These are phyloP conservation scores for Ephialtes manifestator DNA, from an alignment of 2,888 invertebrate species.

Conservation along the genomic window DNA sequence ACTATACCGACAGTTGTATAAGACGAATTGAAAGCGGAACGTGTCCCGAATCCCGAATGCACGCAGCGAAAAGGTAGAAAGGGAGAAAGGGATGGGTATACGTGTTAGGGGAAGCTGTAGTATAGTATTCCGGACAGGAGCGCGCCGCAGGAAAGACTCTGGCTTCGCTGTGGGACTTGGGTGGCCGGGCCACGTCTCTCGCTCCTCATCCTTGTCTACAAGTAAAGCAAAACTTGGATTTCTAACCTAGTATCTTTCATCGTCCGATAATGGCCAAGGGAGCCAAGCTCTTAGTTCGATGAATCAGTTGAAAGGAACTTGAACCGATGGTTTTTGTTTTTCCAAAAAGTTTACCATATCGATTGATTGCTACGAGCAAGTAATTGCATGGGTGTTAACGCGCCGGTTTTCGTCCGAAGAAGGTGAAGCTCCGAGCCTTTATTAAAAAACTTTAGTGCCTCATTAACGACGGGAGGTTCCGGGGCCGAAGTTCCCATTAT, in stretches of 20 bases:
- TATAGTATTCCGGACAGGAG: slow-evolving; percentile 58
- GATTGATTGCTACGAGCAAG: slow-evolving; percentile 40
- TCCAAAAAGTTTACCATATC: background rate
- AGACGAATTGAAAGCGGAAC: slow-evolving; percentile 74
- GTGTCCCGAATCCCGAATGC: slow-evolving; percentile 71
- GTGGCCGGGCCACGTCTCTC: slow-evolving; percentile 44
- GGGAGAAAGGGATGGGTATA: slow-evolving; percentile 58
- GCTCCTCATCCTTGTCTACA: slow-evolving; percentile 26
- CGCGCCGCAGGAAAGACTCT: slow-evolving; percentile 43
- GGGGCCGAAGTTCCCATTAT: slow-evolving; percentile 70
- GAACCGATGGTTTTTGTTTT: background rate
- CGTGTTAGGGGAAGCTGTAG: slow-evolving; percentile 60
- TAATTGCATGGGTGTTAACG: slow-evolving; percentile 58
- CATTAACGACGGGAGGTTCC: slow-evolving; percentile 68
- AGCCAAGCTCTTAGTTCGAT: background rate
- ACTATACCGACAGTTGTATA: slow-evolving; percentile 73
- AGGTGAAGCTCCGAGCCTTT: slow-evolving; percentile 63
- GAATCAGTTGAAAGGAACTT: background rate
- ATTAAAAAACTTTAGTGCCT: slow-evolving; percentile 73
- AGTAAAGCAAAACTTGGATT: slow-evolving; percentile 34
- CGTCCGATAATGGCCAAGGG: background rate
- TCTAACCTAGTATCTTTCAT: slow-evolving; percentile 33
- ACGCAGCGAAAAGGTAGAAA: slow-evolving; percentile 55
- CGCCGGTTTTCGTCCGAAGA: slow-evolving; percentile 19
- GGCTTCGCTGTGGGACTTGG: slow-evolving; percentile 42